Percentiles rank a stretch among this genome's conserved stretches.
These are phyloP conservation scores for Psittacula derbiana DNA, from an alignment of 2,797 vertebrate genomes.

Conservation along the genomic window DNA sequence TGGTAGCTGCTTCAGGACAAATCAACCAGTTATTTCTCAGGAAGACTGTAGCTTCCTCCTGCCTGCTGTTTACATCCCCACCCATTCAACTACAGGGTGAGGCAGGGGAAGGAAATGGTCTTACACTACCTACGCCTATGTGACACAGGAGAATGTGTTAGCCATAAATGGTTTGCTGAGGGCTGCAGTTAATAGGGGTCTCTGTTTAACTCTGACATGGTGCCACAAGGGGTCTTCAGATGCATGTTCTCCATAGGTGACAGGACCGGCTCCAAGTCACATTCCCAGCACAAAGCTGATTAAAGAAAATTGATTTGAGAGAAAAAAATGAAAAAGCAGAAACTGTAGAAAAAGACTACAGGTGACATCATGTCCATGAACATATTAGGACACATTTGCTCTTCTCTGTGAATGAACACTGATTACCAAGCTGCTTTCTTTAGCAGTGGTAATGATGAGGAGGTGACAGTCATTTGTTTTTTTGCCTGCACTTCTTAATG, in stretches of 20 bases:
- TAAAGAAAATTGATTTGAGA: not conserved
- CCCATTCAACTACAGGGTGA: not conserved
- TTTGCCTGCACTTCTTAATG: not conserved
- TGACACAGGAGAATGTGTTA: not conserved
- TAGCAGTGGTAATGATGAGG: not conserved
- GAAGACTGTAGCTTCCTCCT: not conserved
- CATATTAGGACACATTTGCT: not conserved
- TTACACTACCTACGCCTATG: not conserved
- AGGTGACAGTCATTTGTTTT: not conserved
- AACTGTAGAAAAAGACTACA: not conserved
- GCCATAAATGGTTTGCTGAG: not conserved
- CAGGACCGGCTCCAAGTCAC: not conserved
- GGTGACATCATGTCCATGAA: not conserved
- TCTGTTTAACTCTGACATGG: not conserved
- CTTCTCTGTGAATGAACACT: not conserved
- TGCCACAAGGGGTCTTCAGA: not conserved
- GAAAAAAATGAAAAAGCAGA: not conserved
- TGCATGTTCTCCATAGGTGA: not conserved
- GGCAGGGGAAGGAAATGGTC: not conserved
- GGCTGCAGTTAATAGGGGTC: not conserved
- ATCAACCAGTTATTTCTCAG: not conserved
- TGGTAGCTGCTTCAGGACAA: not conserved
- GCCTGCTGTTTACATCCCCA: not conserved
- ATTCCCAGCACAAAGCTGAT: not conserved
- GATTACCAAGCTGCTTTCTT: not conserved